phyloP scores from a whole-genome alignment of 2,113 vertebrate species.

The Hydropotes inermis region DNA sequence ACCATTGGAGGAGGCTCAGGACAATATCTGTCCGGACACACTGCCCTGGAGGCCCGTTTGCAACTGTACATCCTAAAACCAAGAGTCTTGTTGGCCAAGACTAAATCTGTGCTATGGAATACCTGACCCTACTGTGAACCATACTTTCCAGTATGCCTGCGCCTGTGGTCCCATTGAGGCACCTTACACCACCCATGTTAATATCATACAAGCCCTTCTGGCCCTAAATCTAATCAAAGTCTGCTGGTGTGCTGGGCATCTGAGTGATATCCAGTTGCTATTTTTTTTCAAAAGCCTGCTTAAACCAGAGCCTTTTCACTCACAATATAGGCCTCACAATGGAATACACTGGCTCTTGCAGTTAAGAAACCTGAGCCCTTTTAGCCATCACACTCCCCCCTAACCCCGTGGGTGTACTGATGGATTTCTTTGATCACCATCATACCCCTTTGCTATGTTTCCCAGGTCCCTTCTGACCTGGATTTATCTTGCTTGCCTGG shows the following conservation, averaged over 20 bases:
- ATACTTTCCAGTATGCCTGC: not conserved
- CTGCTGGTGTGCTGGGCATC: not conserved
- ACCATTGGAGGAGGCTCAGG: not conserved
- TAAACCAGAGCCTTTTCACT: not conserved
- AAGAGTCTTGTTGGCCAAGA: not conserved
- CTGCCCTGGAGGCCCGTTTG: not conserved
- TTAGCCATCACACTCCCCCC: not conserved
- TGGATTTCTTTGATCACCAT: not conserved
- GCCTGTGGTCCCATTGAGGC: not conserved
- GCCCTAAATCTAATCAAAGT: not conserved
- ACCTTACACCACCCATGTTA: not conserved
- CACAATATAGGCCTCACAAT: not conserved
- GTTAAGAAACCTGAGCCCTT: not conserved
- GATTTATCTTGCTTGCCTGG: not conserved
- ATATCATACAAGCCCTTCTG: not conserved
- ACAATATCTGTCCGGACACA: not conserved
- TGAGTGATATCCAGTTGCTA: not conserved
- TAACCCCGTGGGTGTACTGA: no score
- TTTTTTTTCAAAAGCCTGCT: not conserved
- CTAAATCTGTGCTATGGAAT: not conserved
- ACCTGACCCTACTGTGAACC: not conserved
- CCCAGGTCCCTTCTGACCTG: not conserved
- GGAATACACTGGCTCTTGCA: not conserved
- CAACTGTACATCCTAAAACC: not conserved
- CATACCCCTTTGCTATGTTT: not conserved